Percentiles rank a stretch among this genome's conserved stretches.
phyloP scores from a whole-genome alignment of 2,888 invertebrate genomes.

The Oxyteleia sp. region DNA sequence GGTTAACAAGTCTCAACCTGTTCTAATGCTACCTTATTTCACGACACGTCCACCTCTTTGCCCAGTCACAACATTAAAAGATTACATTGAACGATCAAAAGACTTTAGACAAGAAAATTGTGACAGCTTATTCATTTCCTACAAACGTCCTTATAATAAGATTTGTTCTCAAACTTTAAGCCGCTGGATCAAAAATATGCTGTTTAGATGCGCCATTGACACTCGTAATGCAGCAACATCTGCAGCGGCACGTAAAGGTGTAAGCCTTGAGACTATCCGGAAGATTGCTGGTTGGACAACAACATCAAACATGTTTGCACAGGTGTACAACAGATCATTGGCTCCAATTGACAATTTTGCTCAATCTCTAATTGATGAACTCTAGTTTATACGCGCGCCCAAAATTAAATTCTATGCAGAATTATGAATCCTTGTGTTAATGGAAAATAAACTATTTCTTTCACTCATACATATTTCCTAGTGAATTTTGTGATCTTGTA shows the following conservation, averaged over 20 bases:
- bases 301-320: conserved; percentile 15
- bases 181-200: conserved; percentile 5
- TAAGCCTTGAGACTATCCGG: not conserved
- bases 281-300: conserved; percentile 10
- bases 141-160: not conserved
- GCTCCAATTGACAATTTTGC: not conserved
- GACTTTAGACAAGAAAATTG: not conserved
- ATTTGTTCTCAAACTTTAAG: conserved; percentile 6
- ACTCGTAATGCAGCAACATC: conserved; percentile 15
- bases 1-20: not conserved
- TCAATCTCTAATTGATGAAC: too few relatives aligned
- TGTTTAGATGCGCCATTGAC: not conserved
- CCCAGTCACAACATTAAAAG: not conserved
- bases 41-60: not conserved
- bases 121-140: not conserved
- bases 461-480: too few relatives aligned
- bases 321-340: conserved; percentile 1
- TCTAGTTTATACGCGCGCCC: too few relatives aligned
- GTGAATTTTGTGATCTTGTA: too few relatives aligned
- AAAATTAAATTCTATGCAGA: too few relatives aligned
- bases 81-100: not conserved
- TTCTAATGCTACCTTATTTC: not conserved
- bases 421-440: too few relatives aligned
- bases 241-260: conserved; percentile 3
- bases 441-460: too few relatives aligned